Evolutionary conservation across 2,888 invertebrate genomes (phyloP).

Genomic region (Xestia rhomboidea): DNA sequence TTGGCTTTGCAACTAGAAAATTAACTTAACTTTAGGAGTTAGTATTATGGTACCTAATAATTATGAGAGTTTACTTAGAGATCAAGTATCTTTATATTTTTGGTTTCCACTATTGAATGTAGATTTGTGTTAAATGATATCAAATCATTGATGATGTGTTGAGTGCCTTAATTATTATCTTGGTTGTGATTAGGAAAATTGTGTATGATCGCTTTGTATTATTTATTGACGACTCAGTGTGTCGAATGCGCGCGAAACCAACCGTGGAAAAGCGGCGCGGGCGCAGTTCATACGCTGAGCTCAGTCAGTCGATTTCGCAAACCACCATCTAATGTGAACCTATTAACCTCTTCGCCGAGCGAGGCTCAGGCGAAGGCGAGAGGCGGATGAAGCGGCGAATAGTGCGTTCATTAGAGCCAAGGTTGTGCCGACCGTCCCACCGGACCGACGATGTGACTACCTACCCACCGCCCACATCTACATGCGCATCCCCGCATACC

Average conservation of each 20-base stretch:
- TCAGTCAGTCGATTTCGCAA: slow-evolving; percentile 88
- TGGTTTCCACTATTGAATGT: slow-evolving; percentile 2
- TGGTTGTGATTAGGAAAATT: slow-evolving; percentile 6
- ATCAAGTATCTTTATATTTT: background rate
- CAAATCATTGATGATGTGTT: background rate
- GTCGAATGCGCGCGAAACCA: slow-evolving; percentile 85
- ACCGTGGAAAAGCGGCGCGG: slow-evolving; percentile 85
- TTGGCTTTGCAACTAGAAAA: background rate
- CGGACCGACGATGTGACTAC: slow-evolving; percentile 71
- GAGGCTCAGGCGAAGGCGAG: slow-evolving; percentile 89
- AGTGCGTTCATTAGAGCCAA: slow-evolving; percentile 89
- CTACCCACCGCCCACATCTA: slow-evolving; percentile 70
- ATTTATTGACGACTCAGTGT: slow-evolving; percentile 58
- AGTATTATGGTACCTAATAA: background rate
- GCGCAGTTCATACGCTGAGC: slow-evolving; percentile 81
- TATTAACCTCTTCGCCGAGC: slow-evolving; percentile 89
- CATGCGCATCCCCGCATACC: slow-evolving; percentile 73
- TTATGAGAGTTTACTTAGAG: background rate
- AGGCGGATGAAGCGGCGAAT: slow-evolving; percentile 87
- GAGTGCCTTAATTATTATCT: background rate
- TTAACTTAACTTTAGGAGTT: background rate
- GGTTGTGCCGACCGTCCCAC: slow-evolving; percentile 85
- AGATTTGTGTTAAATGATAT: slow-evolving; percentile 12
- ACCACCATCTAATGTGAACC: slow-evolving; percentile 90
- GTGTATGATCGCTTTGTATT: slow-evolving; percentile 30